Evolutionary conservation across 2,113 vertebrate genomes (phyloP).

Genomic region (Amazona guildingii): DNA sequence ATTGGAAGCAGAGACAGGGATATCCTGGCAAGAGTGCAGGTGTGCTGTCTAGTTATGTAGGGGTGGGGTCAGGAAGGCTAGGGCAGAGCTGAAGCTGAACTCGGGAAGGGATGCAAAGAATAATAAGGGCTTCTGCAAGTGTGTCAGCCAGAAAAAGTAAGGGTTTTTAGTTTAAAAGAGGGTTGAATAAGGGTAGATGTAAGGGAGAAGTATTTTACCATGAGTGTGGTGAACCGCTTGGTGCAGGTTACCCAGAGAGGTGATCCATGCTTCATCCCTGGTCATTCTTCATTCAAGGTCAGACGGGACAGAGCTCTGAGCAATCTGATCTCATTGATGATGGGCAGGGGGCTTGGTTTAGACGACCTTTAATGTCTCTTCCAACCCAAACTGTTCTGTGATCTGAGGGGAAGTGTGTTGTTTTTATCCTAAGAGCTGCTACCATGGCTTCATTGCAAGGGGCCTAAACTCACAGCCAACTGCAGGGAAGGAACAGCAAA

Average conservation of each 20-base stretch:
- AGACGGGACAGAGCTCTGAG: not conserved
- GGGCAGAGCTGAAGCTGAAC: not conserved
- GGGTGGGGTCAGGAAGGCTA: not conserved
- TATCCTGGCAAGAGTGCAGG: not conserved
- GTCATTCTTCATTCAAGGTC: not conserved
- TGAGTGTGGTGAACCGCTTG: not conserved
- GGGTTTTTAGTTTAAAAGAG: not conserved
- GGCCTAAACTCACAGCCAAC: not conserved
- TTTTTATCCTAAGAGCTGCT: too few species aligned
- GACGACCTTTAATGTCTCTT: not conserved
- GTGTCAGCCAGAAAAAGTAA: not conserved
- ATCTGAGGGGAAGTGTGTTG: fast-evolving
- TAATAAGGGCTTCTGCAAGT: not conserved
- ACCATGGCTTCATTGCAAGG: fast-evolving
- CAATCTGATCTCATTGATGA: not conserved
- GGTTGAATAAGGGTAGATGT: not conserved
- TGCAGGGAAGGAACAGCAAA: not conserved
- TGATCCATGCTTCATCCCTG: not conserved
- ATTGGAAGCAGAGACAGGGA: not conserved
- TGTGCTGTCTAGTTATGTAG: not conserved
- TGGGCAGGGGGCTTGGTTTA: not conserved
- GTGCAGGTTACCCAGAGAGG: not conserved
- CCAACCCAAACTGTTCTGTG: not conserved
- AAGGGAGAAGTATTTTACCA: not conserved
- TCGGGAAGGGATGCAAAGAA: not conserved